Evolutionary conservation across 2,797 vertebrate species (phyloP), one percentile per base, ranked within the genome.

Genomic region (Neomorphus geoffroyi): DNA sequence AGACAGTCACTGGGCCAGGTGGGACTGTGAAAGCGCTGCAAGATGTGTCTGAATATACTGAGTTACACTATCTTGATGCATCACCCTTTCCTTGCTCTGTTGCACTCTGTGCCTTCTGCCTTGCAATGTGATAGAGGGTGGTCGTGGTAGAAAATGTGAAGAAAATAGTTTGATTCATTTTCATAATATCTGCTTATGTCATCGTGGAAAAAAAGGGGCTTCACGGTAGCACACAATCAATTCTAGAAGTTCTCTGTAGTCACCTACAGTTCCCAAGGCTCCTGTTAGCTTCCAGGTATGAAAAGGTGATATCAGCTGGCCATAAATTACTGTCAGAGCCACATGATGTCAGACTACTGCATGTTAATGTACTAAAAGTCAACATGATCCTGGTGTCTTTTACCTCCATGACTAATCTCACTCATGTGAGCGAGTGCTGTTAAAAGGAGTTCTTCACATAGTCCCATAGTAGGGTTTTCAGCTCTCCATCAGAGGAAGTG

Each of bases 321-420:
- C 71, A 86, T 94, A 93, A 86, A 93, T 91, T 92, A 70, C 86
- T 94, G 80, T 73, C 93, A 67, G 41, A 88, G 50, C 53, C 0
- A 0, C 53, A 43, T 71, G 64, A 90, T 93, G 73, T 82, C 90
- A 86, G 51, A 71, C 64, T 90, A 51, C 46, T 92, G 67, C 66
- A 46, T 51, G 37, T 62, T 71, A 94, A 88, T 87, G 57, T 28
- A 45, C 45, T 77, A 67, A 56, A 80, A 79, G 8, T 2, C 3
- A 88, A 33, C 45, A 26, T 6, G 30, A 41, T 67, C 18, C 43
- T 53, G 22, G 21, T 77, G 67, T 18, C 60, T 88, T 87, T 33
- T 74, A 26, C 48, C 50, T 79, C 79, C 80, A 62, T 5, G 5
- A 11, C 37, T 71, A 80, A 48, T 46, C 75, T 83, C 3, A 0